Evolutionary conservation across 2,113 vertebrate genomes (phyloP), one percentile per base, ranked within the genome.

Genomic region (Amphiprion percula): DNA sequence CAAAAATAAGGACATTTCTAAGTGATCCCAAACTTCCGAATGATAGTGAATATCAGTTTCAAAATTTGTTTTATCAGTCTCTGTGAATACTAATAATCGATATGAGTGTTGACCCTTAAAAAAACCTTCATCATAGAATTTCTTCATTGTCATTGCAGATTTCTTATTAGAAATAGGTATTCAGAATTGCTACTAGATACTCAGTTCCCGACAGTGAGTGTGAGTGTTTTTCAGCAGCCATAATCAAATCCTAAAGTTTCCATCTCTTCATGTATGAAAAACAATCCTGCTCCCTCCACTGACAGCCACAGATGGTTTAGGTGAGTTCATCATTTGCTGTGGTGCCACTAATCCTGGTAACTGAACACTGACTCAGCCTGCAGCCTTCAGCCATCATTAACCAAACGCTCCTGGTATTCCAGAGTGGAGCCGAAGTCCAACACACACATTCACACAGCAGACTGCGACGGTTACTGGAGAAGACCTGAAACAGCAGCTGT

Each of bases 281-380:
- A 30, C 10, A 56, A 44, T 12, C 2, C 19, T 4, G 1, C 8
- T 19, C 16, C 30, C 10, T 58, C 11, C 44, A 46, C 41, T 46
- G 66, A 71, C 54, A 58, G 52, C 49, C 50, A 33, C 28, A 56
- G 66, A 77, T 53, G 33, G 49, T 55, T 72, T 30, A n/a, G 21
- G 59, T 44, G 28, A 28, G 64, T 23, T 65, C n/a, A 26, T 60
- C 30, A 15, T 68, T 49, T 67, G 3, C 26, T 3, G 23, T 70
- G 68, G 54, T 77, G 72, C 56, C 50, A 59, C 26, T 63, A 23
- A 76, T 69, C 54, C 64, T 64, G 41, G 77, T 80, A 67, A 86
- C 62, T 64, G 58, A 72, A 69, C 74, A 78, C 62, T 50, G 46
- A 73, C 53, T 44, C 53, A 63, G 23, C 21, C 33, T 28, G 21